Percentiles rank a stretch among this genome's conserved stretches.
These are phyloP conservation scores for Cavia porcellus DNA, from an alignment of 2,113 vertebrate species.

Conservation along the genomic window DNA sequence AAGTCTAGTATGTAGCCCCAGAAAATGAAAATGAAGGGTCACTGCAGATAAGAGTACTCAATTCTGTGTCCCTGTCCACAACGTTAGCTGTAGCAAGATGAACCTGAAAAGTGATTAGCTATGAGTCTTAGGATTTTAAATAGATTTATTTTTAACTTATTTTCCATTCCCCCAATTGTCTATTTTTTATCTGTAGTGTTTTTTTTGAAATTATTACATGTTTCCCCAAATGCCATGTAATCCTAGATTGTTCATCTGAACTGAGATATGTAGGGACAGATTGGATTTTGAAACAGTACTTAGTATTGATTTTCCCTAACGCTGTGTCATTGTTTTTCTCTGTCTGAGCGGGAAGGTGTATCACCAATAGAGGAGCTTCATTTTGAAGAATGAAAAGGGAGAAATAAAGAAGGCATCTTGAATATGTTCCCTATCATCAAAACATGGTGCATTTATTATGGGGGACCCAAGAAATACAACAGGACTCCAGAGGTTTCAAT, in stretches of 20 bases:
- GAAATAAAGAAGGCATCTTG: constrained; percentile 34
- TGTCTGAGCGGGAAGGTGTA: neutral
- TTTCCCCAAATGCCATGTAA: constrained; percentile 24
- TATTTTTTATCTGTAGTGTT: neutral
- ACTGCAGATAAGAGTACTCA: neutral
- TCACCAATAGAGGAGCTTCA: neutral
- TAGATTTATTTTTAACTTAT: constrained; percentile 15
- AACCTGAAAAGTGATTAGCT: constrained; percentile 27
- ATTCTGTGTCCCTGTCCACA: neutral
- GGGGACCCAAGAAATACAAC: neutral
- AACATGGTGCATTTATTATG: neutral
- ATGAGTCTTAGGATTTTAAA: neutral
- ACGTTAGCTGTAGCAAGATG: neutral
- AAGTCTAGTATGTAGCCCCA: neutral
- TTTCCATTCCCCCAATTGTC: neutral
- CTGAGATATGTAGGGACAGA: neutral
- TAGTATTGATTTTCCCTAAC: constrained; percentile 41
- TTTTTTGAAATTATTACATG: neutral
- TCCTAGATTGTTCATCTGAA: constrained; percentile 19
- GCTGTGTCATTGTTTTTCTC: neutral
- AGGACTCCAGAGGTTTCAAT: neutral
- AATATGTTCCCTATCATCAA: neutral
- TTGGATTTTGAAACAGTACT: neutral
- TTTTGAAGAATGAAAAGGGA: neutral
- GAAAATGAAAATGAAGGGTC: neutral